A percentile compares a stretch with the other conserved stretches of the same genome.
These are phyloP conservation scores for Psix sp. DNA, from an alignment of 1,140 invertebrate species.

Conservation along the genomic window DNA sequence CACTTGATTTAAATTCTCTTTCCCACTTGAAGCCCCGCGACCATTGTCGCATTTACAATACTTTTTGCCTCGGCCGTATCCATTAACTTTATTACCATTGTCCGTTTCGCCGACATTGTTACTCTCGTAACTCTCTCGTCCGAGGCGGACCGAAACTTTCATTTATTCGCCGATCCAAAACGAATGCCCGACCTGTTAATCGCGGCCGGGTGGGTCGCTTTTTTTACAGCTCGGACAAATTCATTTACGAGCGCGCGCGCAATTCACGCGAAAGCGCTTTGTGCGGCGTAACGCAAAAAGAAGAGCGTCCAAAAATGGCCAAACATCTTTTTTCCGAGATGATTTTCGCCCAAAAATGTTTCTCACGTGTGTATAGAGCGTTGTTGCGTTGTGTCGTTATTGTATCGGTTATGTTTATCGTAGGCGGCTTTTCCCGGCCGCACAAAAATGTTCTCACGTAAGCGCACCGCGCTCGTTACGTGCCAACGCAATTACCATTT, in stretches of 20 bases:
- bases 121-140: conserved; percentile 16
- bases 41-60: conserved; percentile 32
- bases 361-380: conserved; percentile 6
- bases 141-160: too few relatives aligned
- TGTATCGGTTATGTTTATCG: conserved; percentile 4
- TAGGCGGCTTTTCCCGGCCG: conserved; percentile 1
- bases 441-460: conserved; percentile 58
- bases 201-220: not conserved
- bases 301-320: not conserved
- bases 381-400: not conserved
- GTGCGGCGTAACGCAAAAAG: not conserved
- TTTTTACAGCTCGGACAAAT: conserved; percentile 1
- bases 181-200: conserved; percentile 27
- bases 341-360: not conserved
- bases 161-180: conserved; percentile 31
- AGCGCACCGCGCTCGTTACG: conserved; percentile 46
- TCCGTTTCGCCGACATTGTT: conserved; percentile 32
- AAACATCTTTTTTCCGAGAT: too few relatives aligned
- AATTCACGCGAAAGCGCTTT: too few relatives aligned
- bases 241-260: not conserved
- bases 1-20: conserved; percentile 19
- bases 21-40: conserved; percentile 7
- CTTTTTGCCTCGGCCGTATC: conserved; percentile 25
- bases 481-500: conserved; percentile 55
- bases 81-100: conserved; percentile 40